These are phyloP conservation scores for Luehdorfia chinensis DNA, from an alignment of 1,140 invertebrate genomes.

Conservation along the genomic window DNA sequence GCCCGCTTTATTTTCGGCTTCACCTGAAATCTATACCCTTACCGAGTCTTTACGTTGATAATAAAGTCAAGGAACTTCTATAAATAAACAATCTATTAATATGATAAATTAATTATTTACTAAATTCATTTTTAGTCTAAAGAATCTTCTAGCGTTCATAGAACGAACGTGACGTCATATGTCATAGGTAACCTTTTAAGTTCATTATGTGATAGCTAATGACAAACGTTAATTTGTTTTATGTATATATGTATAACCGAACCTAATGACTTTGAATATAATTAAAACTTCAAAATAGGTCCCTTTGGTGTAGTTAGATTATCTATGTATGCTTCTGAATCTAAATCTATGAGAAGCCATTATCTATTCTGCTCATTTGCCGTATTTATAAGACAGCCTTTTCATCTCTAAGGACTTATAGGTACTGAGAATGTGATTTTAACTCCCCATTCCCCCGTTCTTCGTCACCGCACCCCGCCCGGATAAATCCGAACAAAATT, in stretches of 20 bases:
- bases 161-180: too few species aligned
- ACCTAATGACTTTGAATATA: too few species aligned
- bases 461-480: not conserved
- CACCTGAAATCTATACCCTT: constrained; percentile 27
- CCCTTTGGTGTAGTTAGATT: too few species aligned
- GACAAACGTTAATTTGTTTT: too few species aligned
- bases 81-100: not conserved
- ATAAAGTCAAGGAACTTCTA: constrained; percentile 12
- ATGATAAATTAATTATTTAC: too few species aligned
- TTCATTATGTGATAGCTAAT: too few species aligned
- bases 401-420: not conserved
- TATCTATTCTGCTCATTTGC: not conserved
- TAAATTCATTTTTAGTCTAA: too few species aligned
- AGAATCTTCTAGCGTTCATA: too few species aligned
- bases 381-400: not conserved
- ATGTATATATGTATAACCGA: too few species aligned
- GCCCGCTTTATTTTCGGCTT: constrained; percentile 23
- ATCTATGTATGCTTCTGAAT: not conserved
- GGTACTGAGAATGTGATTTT: not conserved
- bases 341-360: constrained; percentile 1
- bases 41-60: constrained; percentile 11
- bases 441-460: not conserved
- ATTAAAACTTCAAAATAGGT: too few species aligned
- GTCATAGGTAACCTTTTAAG: too few species aligned
- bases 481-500: constrained; percentile 28